These are phyloP conservation scores for Hypanus sabinus DNA, from an alignment of 2,113 vertebrate genomes.

Conservation along the genomic window DNA sequence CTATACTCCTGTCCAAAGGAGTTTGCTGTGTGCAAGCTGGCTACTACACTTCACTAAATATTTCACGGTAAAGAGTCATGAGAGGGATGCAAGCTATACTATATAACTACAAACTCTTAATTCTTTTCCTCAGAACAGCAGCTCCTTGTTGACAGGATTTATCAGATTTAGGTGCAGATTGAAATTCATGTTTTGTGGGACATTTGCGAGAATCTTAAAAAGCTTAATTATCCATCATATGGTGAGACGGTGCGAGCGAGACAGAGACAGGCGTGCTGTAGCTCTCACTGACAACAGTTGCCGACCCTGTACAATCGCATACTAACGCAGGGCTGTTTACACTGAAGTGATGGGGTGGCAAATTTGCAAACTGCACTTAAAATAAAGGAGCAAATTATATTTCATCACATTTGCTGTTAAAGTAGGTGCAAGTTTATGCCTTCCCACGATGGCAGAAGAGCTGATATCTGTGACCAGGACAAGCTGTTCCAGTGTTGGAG, in stretches of 20 bases:
- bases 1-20: no score
- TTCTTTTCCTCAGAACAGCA: not conserved
- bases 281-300: not conserved
- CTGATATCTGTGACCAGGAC: conserved; percentile 32
- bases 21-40: no score
- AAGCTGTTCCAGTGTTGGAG: conserved; percentile 33
- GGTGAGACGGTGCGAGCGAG: not conserved
- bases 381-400: conserved; percentile 34
- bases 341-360: not conserved
- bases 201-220: not conserved
- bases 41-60: no score
- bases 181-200: not conserved
- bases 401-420: conserved; percentile 34
- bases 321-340: not conserved
- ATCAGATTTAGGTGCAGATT: not conserved
- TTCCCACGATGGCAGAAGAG: conserved; percentile 26
- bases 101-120: no score
- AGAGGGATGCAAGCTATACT: no score
- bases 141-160: not conserved
- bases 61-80: no score
- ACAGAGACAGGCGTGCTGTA: not conserved
- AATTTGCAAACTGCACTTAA: conserved; percentile 33
- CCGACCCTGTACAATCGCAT: not conserved
- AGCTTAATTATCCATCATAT: conserved; percentile 2
- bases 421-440: conserved; percentile 33